Conservation (phyloP, 2,113 vertebrate species). For the Sphyrna mokarran region DNA sequence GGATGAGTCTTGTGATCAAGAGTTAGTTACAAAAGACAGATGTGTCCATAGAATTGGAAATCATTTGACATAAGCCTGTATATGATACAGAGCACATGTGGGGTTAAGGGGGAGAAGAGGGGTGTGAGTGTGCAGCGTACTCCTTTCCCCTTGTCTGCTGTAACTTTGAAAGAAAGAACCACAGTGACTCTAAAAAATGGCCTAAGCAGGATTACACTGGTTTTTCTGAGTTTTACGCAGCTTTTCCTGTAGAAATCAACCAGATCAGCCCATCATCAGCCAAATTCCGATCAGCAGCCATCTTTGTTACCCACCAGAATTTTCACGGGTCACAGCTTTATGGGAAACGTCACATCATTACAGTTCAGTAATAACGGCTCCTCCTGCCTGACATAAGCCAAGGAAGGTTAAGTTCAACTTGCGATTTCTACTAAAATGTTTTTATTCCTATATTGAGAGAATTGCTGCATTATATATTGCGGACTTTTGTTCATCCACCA, state of each 20-base stretch:
- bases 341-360: not conserved
- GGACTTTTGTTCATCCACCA: not conserved
- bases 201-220: not conserved
- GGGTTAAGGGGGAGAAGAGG: too few species aligned
- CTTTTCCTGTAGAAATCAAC: not conserved
- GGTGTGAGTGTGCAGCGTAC: not conserved
- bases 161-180: not conserved
- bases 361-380: not conserved
- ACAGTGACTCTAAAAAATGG: not conserved
- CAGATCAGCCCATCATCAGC: not conserved
- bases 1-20: not conserved
- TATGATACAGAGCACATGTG: not conserved
- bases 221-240: not conserved
- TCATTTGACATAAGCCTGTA: not conserved
- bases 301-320: too few species aligned
- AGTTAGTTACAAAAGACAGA: not conserved
- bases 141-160: not conserved
- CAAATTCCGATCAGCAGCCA: not conserved
- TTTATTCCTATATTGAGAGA: not conserved
- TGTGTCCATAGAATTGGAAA: not conserved
- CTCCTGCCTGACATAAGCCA: not conserved
- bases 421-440: not conserved
- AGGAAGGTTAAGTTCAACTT: not conserved
- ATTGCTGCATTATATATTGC: not conserved
- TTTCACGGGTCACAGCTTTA: not conserved